Evolutionary conservation across 2,797 vertebrate genomes (phyloP).

Genomic region (Platyrinchus mystaceus): DNA sequence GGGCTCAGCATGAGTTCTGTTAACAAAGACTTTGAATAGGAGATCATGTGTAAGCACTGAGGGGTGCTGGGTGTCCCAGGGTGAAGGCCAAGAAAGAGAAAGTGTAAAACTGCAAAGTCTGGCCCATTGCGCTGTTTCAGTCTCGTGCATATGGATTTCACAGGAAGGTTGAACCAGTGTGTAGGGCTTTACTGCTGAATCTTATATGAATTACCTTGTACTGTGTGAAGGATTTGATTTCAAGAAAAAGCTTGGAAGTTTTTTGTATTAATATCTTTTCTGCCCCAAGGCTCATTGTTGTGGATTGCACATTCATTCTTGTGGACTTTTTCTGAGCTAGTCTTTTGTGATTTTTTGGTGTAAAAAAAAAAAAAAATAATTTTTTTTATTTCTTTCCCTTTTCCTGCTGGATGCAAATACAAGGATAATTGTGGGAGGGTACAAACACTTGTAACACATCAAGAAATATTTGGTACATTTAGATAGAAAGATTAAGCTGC

Average conservation of each 20-base stretch:
- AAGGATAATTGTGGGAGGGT: background rate
- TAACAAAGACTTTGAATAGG: background rate
- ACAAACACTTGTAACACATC: background rate
- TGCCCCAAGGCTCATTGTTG: background rate
- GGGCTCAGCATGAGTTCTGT: background rate
- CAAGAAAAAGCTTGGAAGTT: background rate
- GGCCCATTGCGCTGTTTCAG: background rate
- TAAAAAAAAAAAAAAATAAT: background rate
- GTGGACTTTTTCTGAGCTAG: background rate
- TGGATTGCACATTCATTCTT: background rate
- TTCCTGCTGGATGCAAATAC: background rate
- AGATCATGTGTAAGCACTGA: background rate
- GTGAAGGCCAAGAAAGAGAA: background rate
- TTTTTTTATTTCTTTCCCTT: background rate
- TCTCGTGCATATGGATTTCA: background rate
- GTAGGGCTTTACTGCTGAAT: background rate
- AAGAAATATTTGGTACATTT: background rate
- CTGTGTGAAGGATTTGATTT: background rate
- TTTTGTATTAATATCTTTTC: background rate
- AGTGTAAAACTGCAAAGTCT: background rate
- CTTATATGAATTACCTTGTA: background rate
- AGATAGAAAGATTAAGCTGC: background rate
- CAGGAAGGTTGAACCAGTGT: background rate
- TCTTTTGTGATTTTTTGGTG: fast-evolving
- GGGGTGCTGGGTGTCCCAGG: background rate